Evolutionary conservation across 2,888 invertebrate species (phyloP).

Genomic region (Diadegma fenestrale): DNA sequence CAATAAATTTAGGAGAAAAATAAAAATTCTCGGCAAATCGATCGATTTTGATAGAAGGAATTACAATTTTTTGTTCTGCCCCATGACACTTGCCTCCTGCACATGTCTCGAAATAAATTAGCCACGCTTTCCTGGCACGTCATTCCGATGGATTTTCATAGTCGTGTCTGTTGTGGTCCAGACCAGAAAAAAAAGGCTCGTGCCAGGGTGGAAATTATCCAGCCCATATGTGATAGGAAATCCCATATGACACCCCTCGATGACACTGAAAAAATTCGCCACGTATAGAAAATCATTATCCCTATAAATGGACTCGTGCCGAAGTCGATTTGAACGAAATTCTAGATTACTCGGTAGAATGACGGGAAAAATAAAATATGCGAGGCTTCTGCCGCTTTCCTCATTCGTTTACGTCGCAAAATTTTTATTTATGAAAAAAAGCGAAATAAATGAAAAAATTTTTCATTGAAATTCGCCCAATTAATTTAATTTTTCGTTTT

Average conservation of each 20-base stretch:
- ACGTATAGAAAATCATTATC: conserved; percentile 56
- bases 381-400: too few relatives aligned
- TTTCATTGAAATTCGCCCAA: background rate
- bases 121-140: conserved; percentile 48
- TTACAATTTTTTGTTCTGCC: background rate
- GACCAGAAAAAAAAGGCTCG: conserved; percentile 5
- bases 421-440: background rate
- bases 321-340: conserved; percentile 35
- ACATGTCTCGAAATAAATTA: conserved; percentile 67
- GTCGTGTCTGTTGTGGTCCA: conserved; percentile 39
- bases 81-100: conserved; percentile 7
- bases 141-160: conserved; percentile 38
- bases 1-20: background rate
- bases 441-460: background rate
- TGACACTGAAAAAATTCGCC: conserved; percentile 79
- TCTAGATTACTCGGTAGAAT: background rate
- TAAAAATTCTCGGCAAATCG: too few relatives aligned
- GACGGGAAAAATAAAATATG: background rate
- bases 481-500: background rate
- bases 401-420: background rate
- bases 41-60: too few relatives aligned
- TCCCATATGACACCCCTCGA: conserved; percentile 73
- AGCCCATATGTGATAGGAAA: conserved; percentile 75
- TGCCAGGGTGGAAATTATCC: conserved; percentile 18
- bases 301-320: conserved; percentile 37